Percentiles rank a stretch among this genome's conserved stretches.
phyloP scores from a whole-genome alignment of 2,888 invertebrate genomes.

The Netelia virgata region DNA sequence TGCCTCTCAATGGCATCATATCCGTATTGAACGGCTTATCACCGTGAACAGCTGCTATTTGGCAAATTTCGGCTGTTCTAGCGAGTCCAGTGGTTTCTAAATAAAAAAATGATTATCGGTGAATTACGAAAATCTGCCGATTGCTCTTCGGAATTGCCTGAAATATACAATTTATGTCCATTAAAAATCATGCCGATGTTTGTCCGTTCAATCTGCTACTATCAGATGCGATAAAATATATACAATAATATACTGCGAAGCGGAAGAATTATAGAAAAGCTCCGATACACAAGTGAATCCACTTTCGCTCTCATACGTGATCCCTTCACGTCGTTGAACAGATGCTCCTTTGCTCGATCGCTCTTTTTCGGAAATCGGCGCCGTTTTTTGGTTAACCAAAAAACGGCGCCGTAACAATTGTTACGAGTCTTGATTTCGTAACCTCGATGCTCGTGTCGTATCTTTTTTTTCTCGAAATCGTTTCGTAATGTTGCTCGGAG shows the following conservation, averaged over 20 bases:
- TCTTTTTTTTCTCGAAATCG: slow-evolving; percentile 36
- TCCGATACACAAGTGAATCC: slow-evolving; percentile 22
- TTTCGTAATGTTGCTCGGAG: neutral
- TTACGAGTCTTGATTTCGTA: slow-evolving; percentile 2
- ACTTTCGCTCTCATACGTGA: slow-evolving; percentile 40
- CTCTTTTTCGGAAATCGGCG: slow-evolving; percentile 27
- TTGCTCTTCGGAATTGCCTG: neutral
- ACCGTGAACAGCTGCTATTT: slow-evolving; percentile 28
- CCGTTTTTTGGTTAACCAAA: slow-evolving; percentile 36
- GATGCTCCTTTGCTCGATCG: slow-evolving; percentile 3
- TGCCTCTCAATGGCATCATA: slow-evolving; percentile 26
- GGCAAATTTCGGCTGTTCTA: slow-evolving; percentile 17
- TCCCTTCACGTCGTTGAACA: slow-evolving; percentile 38
- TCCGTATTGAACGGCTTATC: slow-evolving; percentile 28
- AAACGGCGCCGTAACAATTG: too few relatives aligned
- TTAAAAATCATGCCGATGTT: too few relatives aligned
- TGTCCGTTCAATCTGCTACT: too few relatives aligned
- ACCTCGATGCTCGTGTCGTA: neutral
- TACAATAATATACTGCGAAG: neutral
- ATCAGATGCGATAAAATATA: too few relatives aligned
- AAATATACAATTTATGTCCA: too few relatives aligned
- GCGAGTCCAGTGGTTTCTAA: slow-evolving; percentile 26
- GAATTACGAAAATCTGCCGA: neutral
- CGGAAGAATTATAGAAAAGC: slow-evolving; percentile 11
- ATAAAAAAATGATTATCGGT: slow-evolving; percentile 21